Percentiles rank a stretch among this genome's conserved stretches.
These are phyloP conservation scores for Pipistrellus pygmaeus DNA, from an alignment of 2,797 vertebrate species.

Conservation along the genomic window DNA sequence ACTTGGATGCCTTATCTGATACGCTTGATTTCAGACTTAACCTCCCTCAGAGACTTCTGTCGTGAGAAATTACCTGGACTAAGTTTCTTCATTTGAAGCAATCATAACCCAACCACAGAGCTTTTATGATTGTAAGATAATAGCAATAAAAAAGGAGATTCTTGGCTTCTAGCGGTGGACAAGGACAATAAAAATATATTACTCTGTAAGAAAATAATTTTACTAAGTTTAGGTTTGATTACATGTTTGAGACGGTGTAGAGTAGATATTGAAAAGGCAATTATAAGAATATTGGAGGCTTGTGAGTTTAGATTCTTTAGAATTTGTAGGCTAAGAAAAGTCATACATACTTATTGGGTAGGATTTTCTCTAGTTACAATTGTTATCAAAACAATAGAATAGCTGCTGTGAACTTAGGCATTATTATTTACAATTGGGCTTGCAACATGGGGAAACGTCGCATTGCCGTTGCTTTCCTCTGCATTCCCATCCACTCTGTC, in stretches of 20 bases:
- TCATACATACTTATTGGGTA: conserved; percentile 29
- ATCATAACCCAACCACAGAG: conserved; percentile 73
- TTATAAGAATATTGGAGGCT: conserved; percentile 70
- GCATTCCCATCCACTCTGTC: neutral
- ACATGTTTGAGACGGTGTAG: conserved; percentile 48
- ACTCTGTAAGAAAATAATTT: conserved; percentile 72
- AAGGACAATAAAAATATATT: conserved; percentile 76
- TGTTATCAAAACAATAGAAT: conserved; percentile 16
- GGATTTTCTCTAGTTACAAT: conserved; percentile 56
- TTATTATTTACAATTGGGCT: neutral
- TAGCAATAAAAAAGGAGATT: conserved; percentile 74
- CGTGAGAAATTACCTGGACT: conserved; percentile 77
- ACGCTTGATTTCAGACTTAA: conserved; percentile 82
- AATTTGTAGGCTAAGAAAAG: conserved; percentile 44
- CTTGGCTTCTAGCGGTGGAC: conserved; percentile 74
- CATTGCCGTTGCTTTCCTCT: neutral
- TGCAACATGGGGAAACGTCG: neutral
- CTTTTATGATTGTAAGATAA: conserved; percentile 73
- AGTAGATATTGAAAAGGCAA: conserved; percentile 71
- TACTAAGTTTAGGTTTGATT: conserved; percentile 69
- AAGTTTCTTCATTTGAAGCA: conserved; percentile 81
- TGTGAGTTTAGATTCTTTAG: conserved; percentile 63
- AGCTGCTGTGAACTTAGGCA: neutral
- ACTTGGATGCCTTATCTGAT: conserved; percentile 72
- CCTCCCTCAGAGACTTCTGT: conserved; percentile 82